Evolutionary conservation across 2,888 invertebrate genomes (phyloP).

Genomic region (Diachrysia chrysitis): DNA sequence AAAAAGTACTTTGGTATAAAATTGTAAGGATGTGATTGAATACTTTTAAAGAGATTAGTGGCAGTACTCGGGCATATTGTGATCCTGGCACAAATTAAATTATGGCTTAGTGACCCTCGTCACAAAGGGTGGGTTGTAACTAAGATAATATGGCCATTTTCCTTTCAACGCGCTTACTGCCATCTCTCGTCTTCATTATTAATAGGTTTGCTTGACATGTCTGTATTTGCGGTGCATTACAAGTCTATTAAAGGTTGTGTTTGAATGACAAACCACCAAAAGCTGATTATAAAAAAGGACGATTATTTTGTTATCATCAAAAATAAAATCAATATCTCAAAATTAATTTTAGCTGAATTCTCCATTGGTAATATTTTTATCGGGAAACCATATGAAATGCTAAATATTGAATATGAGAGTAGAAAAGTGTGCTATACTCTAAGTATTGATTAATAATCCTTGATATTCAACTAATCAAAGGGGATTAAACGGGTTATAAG

Average conservation of each 20-base stretch:
- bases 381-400: too few species aligned
- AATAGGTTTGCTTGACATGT: slow-evolving; percentile 7
- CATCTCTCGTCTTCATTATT: slow-evolving; percentile 15
- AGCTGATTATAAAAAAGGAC: too few species aligned
- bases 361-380: too few species aligned
- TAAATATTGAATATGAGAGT: too few species aligned
- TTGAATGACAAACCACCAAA: too few species aligned
- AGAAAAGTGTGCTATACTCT: too few species aligned
- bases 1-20: slow-evolving; percentile 18
- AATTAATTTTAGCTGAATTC: too few species aligned
- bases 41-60: slow-evolving; percentile 37
- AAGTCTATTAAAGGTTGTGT: background rate
- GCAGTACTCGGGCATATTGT: slow-evolving; percentile 30
- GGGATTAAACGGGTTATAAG: background rate
- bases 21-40: slow-evolving; percentile 26
- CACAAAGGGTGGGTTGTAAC: slow-evolving; percentile 28
- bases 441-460: too few species aligned
- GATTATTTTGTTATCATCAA: too few species aligned
- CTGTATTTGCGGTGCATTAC: slow-evolving; percentile 4
- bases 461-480: too few species aligned
- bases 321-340: too few species aligned
- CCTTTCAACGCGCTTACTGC: slow-evolving; percentile 20
- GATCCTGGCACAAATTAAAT: slow-evolving; percentile 55
- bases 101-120: slow-evolving; percentile 39
- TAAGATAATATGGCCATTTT: slow-evolving; percentile 30